Evolutionary conservation across 2,797 vertebrate species (phyloP).

Genomic region (Sebastes goodei): DNA sequence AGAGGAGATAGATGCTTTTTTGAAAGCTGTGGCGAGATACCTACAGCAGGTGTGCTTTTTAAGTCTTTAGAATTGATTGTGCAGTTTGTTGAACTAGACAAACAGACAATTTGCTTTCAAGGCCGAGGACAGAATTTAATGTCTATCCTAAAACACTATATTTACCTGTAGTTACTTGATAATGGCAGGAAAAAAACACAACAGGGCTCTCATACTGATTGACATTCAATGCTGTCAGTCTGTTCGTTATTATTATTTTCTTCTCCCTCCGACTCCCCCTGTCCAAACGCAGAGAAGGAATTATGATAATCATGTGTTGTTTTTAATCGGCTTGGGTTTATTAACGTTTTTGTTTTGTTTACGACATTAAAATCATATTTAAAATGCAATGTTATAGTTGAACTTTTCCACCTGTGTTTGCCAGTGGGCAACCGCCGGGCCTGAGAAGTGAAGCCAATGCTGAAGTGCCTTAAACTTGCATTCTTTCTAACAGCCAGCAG

Average conservation of each 20-base stretch:
- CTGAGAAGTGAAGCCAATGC: no score
- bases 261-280: neutral
- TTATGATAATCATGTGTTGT: conserved; percentile 1
- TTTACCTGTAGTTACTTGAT: conserved; percentile 34
- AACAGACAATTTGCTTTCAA: conserved; percentile 15
- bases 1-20: conserved; percentile 22
- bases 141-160: neutral
- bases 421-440: no score
- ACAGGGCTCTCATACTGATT: conserved; percentile 18
- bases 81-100: conserved; percentile 11
- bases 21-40: neutral
- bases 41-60: conserved; percentile 11
- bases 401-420: neutral
- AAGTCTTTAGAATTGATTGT: conserved; percentile 1
- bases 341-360: conserved; percentile 5
- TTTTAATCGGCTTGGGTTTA: conserved; percentile 18
- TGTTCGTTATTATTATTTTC: conserved; percentile 28
- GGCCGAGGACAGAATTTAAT: neutral
- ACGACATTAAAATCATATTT: neutral
- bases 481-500: no score
- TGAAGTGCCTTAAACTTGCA: no score
- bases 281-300: neutral
- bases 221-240: conserved; percentile 3
- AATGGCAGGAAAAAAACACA: conserved; percentile 36
- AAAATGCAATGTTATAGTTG: neutral